A percentile compares a stretch with the other conserved stretches of the same genome.
These are phyloP conservation scores for Yponomeuta cagnagella DNA, from an alignment of 2,888 invertebrate species.

Conservation along the genomic window DNA sequence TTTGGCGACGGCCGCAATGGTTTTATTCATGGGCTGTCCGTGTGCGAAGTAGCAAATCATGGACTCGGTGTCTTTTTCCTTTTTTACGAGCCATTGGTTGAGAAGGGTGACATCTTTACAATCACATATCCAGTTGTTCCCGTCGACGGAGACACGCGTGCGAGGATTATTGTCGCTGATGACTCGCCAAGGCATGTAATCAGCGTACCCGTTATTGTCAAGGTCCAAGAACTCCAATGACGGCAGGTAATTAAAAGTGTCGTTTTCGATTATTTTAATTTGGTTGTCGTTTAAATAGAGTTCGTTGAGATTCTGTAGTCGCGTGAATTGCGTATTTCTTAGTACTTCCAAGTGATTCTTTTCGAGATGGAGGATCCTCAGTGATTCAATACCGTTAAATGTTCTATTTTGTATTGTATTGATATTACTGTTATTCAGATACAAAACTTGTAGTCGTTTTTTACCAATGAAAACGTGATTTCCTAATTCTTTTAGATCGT, in stretches of 20 bases:
- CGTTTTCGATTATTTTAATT: slow-evolving; percentile 82
- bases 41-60: slow-evolving; percentile 80
- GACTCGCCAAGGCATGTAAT: slow-evolving; percentile 84
- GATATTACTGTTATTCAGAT: slow-evolving; percentile 86
- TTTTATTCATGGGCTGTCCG: slow-evolving; percentile 67
- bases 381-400: slow-evolving; percentile 85
- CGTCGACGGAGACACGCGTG: slow-evolving; percentile 82
- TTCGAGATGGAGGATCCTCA: slow-evolving; percentile 85
- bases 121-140: slow-evolving; percentile 90
- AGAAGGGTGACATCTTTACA: slow-evolving; percentile 82
- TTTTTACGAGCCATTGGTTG: slow-evolving; percentile 81
- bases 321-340: slow-evolving; percentile 86
- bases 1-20: slow-evolving; percentile 62
- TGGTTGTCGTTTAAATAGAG: slow-evolving; percentile 86
- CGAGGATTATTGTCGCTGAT: slow-evolving; percentile 80
- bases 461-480: slow-evolving; percentile 92
- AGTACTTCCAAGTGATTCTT: slow-evolving; percentile 83
- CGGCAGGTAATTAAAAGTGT: slow-evolving; percentile 84
- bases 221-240: slow-evolving; percentile 83
- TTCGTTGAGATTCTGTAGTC: slow-evolving; percentile 82
- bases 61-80: slow-evolving; percentile 79
- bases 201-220: slow-evolving; percentile 85
- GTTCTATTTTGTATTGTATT: slow-evolving; percentile 86
- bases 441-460: slow-evolving; percentile 85
- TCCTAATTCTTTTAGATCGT: slow-evolving; percentile 84